Base-by-base conservation (phyloP, 2,113 vertebrate species). In the Sarotherodon lohbergeri region DNA sequence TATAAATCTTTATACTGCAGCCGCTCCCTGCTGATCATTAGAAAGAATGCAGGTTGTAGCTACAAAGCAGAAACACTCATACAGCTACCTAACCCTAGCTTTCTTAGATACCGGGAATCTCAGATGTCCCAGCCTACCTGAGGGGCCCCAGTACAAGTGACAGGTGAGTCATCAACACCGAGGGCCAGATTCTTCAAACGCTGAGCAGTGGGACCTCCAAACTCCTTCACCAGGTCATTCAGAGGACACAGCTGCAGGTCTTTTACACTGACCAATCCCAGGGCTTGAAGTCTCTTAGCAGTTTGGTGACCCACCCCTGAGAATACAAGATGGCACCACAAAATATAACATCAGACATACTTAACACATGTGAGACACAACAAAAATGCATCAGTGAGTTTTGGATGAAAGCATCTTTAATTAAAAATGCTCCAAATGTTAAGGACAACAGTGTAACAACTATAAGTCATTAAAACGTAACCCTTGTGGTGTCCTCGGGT, bases 251-350 rank as follows among this genome's bases (percentile, higher is more conserved):
- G 89, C 39, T 98, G 98, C 22, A 99, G 92, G 82, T 97, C 97
- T 32, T 27, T 86, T 8, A 98, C 87, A 0, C 87, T 96, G 55
- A 54, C 76, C 76, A 99, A 55, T 24, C 98, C 97, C 86, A 99
- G 89, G 2, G 66, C 81, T 50, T 96, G 96, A 2, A 99, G 97
- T 32, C 94, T 96, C 89, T 96, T 95, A 11, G 94, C 41, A 0
- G 97, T 99, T 95, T 97, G 97, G 90, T 94, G 95, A 24, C 98
- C 98, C 29, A 99, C 97, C 2, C 98, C 98, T 99, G 17, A 54
- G 46, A 63, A 86, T 9, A 57, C 12, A 89, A 22, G 32, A 36
- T 3, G 10, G 32, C 14, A 88, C 5, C 36, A 71, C 19, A 90
- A 9, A 24, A 48, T 76, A 48, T 48, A 7, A 19, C 17, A 16